Conservation (phyloP, 2,797 vertebrate genomes). For the Chelidonichthys spinosus region DNA sequence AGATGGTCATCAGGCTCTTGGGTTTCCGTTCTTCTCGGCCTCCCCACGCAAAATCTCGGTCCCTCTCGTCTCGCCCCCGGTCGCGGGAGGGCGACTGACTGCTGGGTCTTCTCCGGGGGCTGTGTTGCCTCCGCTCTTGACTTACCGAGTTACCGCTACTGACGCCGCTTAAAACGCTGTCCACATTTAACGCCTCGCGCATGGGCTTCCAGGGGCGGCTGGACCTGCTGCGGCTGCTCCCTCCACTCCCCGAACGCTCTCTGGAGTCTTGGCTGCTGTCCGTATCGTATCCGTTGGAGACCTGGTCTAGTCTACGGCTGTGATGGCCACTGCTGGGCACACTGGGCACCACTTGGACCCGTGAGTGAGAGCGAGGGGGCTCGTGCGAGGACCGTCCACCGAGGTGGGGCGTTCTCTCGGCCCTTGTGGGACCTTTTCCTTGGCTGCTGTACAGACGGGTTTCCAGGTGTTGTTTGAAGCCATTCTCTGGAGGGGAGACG, state of each 20-base stretch:
- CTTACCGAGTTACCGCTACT: neutral
- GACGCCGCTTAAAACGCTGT: slow-evolving; percentile 88
- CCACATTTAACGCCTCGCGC: slow-evolving; percentile 94
- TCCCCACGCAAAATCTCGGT: slow-evolving; percentile 69
- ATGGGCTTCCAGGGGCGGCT: slow-evolving; percentile 90
- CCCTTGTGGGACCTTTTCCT: slow-evolving; percentile 87
- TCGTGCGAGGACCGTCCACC: slow-evolving; percentile 70
- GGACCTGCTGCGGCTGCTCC: slow-evolving; percentile 73
- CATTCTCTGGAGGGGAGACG: slow-evolving; percentile 84
- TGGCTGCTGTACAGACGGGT: slow-evolving; percentile 88
- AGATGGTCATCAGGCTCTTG: slow-evolving; percentile 95
- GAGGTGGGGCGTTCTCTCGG: slow-evolving; percentile 75
- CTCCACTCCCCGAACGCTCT: slow-evolving; percentile 81
- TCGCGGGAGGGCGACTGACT: slow-evolving; percentile 70
- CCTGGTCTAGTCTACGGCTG: slow-evolving; percentile 66
- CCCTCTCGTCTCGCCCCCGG: slow-evolving; percentile 55
- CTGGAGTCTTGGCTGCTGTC: slow-evolving; percentile 93
- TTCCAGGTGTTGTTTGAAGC: slow-evolving; percentile 84
- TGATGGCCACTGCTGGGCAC: slow-evolving; percentile 56
- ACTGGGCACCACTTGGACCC: slow-evolving; percentile 66
- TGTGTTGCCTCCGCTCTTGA: slow-evolving; percentile 82
- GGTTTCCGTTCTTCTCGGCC: slow-evolving; percentile 86
- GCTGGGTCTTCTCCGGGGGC: slow-evolving; percentile 81
- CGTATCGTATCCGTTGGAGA: slow-evolving; percentile 88
- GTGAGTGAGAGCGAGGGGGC: slow-evolving; percentile 52